Conservation (phyloP, 2,888 invertebrate genomes). For the Griposia aprilina region DNA sequence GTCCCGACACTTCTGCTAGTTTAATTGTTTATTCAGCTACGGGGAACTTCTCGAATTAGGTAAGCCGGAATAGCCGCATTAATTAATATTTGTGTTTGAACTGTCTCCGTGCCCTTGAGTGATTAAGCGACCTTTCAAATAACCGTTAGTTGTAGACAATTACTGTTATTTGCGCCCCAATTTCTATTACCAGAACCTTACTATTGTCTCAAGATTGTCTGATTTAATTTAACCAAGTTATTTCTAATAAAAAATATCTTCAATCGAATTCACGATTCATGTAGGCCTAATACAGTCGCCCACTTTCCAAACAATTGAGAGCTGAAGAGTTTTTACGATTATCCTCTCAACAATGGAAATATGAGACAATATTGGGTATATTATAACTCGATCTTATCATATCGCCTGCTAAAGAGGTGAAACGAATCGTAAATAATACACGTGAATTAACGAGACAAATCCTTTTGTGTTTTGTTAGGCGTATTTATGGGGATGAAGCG, state of each 20-base stretch:
- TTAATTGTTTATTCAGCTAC: slow-evolving; percentile 89
- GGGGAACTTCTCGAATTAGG: slow-evolving; percentile 87
- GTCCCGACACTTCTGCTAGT: slow-evolving; percentile 80
- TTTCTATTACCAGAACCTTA: slow-evolving; percentile 71
- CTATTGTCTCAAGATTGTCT: slow-evolving; percentile 71
- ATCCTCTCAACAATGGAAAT: slow-evolving; percentile 84
- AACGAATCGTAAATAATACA: slow-evolving; percentile 88
- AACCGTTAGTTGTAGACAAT: slow-evolving; percentile 84
- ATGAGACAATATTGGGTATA: slow-evolving; percentile 86
- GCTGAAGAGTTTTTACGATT: slow-evolving; percentile 75
- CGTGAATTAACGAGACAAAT: slow-evolving; percentile 85
- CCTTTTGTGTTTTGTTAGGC: slow-evolving; percentile 78
- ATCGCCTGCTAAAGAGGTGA: slow-evolving; percentile 83
- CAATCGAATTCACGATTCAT: slow-evolving; percentile 31
- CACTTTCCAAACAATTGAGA: slow-evolving; percentile 59
- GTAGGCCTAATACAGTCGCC: slow-evolving; percentile 36
- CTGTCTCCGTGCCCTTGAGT: slow-evolving; percentile 87
- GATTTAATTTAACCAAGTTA: slow-evolving; percentile 65
- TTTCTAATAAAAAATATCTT: slow-evolving; percentile 33
- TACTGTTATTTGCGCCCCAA: slow-evolving; percentile 82
- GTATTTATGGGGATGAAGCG: slow-evolving; percentile 67
- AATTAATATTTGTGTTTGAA: slow-evolving; percentile 90
- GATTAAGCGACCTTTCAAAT: slow-evolving; percentile 88
- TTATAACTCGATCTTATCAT: slow-evolving; percentile 86
- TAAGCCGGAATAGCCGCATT: slow-evolving; percentile 87